phyloP scores from a whole-genome alignment of 2,797 vertebrate genomes.

The Allobates femoralis region DNA sequence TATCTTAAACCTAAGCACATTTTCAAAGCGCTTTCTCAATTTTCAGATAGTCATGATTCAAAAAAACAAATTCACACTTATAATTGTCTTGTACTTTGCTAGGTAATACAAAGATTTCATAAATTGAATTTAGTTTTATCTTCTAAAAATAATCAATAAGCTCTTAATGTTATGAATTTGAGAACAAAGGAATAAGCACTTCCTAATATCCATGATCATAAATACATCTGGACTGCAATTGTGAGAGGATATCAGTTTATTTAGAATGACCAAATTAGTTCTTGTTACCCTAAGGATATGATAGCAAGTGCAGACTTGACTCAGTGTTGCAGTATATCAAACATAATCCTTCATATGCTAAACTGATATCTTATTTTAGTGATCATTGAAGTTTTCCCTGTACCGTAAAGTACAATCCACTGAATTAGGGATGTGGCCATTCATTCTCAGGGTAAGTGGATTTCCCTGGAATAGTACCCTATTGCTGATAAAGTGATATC shows the following conservation, averaged over 20 bases:
- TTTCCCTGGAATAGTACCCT: too few species aligned
- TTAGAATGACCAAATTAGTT: not conserved
- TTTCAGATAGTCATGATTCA: not conserved
- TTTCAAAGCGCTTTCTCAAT: not conserved
- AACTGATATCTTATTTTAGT: too few species aligned
- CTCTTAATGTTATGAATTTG: not conserved
- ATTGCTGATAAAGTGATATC: too few species aligned
- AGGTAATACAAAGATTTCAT: conserved; percentile 17
- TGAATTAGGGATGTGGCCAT: too few species aligned
- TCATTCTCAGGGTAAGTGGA: too few species aligned
- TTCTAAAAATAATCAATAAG: conserved; percentile 7
- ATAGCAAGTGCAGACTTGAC: not conserved
- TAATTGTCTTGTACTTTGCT: conserved; percentile 47
- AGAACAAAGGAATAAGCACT: not conserved
- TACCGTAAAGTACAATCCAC: too few species aligned
- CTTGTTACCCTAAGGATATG: not conserved
- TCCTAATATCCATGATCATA: not conserved
- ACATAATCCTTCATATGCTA: too few species aligned
- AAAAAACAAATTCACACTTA: conserved; percentile 31
- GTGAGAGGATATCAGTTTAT: not conserved
- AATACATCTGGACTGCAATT: not conserved
- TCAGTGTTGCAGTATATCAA: not conserved
- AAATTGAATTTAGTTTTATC: conserved; percentile 20
- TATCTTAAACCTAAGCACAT: conserved; percentile 13
- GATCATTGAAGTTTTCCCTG: too few species aligned